Base-by-base conservation (phyloP, 2,113 vertebrate genomes). In the Strix aluco region DNA sequence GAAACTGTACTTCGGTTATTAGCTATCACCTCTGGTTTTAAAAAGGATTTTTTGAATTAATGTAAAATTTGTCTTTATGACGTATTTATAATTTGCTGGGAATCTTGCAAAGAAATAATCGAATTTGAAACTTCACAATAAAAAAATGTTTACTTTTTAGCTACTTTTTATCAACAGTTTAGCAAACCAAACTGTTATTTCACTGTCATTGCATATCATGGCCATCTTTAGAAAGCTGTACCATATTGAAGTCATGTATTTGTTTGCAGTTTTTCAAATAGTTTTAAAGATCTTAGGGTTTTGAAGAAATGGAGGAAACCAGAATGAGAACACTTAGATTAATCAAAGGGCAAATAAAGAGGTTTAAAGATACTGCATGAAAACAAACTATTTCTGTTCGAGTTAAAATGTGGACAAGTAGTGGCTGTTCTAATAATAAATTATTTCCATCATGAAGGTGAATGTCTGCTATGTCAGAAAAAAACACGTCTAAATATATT, bases 401-500 rank as follows among this genome's bases (percentile, higher is more conserved):
- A 55, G 13, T 55, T 65, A 51, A 78, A 81, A 81, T 0, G 2
- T 44, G 23, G 32, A 16, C 12, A 71, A 40, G 5, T 63, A 62
- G 52, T 36, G 32, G 13, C 30, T 75, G 10, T 34, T 81, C 16
- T 52, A 88, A n/a, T 61, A 55, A 34, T 63, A 46, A 49, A 66
- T 90, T n/a, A 34, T 70, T 75, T 78, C 19, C 4, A 14, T 77
- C 4, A 7, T 47, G n/a, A 40, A 81, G 65, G 13, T 51, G n/a
- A 75, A 21, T 32, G 51, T 59, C 40, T 58, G 17, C 36, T 38
- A 3, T 51, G 32, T 52, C 51, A 29, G n/a, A 46, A 65, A 42
- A 85, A 46, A 4, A 0, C 8, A 6, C 0, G 0, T 61, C 26
- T 61, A 8, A 38, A 27, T 63, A 4, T 27, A 34, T 52, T 58